Conservation (phyloP, 1,140 invertebrate genomes). For the Bombus consobrinus region DNA sequence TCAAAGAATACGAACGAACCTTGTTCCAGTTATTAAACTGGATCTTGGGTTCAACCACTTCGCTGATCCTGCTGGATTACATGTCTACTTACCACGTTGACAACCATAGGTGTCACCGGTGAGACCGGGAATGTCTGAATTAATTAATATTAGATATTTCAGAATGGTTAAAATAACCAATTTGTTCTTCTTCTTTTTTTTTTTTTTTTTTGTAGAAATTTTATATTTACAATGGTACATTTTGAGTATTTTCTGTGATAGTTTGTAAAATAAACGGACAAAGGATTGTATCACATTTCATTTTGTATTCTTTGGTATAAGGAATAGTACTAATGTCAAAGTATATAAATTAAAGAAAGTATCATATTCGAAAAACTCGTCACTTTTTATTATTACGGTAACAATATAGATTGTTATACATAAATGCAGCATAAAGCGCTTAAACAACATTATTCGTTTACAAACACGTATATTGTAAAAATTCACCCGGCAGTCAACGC, state of each 20-base stretch:
- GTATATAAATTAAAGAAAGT: neutral
- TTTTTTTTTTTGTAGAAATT: neutral
- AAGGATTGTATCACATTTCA: neutral
- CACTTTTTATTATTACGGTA: neutral
- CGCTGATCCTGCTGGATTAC: neutral
- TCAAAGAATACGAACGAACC: conserved; percentile 25
- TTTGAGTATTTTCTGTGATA: neutral
- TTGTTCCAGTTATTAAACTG: conserved; percentile 26
- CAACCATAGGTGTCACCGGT: neutral
- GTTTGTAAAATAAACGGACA: neutral
- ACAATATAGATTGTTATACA: neutral
- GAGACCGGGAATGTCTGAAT: neutral
- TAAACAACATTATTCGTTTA: neutral
- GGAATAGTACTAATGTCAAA: neutral
- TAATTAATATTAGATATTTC: neutral
- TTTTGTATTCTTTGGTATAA: neutral
- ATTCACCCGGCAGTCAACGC: neutral
- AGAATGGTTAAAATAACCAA: neutral
- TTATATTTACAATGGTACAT: neutral
- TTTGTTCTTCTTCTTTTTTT: neutral
- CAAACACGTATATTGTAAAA: neutral
- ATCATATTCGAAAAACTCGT: neutral
- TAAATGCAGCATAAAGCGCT: neutral
- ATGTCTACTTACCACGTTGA: neutral
- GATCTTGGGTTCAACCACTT: conserved; percentile 13